Evolutionary conservation across 2,113 vertebrate genomes (phyloP), one percentile per base, ranked within the genome.

Genomic region (Zosterops borbonicus): DNA sequence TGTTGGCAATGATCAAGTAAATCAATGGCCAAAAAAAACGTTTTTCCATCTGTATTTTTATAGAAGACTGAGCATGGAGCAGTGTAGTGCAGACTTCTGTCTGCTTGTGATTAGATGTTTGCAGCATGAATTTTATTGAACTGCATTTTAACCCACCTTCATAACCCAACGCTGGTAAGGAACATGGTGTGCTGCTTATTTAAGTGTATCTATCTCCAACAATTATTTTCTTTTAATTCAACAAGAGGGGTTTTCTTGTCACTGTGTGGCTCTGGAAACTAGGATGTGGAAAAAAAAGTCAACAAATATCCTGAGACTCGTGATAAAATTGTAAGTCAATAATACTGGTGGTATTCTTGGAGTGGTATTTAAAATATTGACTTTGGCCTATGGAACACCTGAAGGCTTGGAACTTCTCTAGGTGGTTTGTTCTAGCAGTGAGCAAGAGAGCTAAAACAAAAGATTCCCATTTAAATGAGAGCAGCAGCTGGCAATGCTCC

Each of bases 31-130:
- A 96, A 97, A 93, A 94, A 74, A 93, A 95, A 55, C 47, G 83
- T 93, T 97, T 94, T 93, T 93, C 92, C 92, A 93, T 96, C 49
- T 96, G 78, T 92, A 64, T 86, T 95, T 95, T 96, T 94, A 55
- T 39, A 67, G 73, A 52, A 93, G 39, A 79, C 62, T 64, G 73
- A 83, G 76, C 28, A 10, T 76, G 46, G 71, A 77, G 35, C 47
- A 25, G 64, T 93, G 49, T 92, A 90, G 28, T 89, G 35, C 69
- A 85, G 86, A 90, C 39, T 39, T 92, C 92, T 93, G 86, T 88
- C 91, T 94, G 68, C 69, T 64, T 91, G 21, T 80, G 47, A 67
- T 94, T 89, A 75, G 91, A 55, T 83, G 68, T 78, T 83, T 94
- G 56, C 64, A 50, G 41, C 44, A 20, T 81, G 44, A 29, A 29